These are phyloP conservation scores for Oscheius sp. DNA, from an alignment of 2,888 invertebrate genomes.

Conservation along the genomic window DNA sequence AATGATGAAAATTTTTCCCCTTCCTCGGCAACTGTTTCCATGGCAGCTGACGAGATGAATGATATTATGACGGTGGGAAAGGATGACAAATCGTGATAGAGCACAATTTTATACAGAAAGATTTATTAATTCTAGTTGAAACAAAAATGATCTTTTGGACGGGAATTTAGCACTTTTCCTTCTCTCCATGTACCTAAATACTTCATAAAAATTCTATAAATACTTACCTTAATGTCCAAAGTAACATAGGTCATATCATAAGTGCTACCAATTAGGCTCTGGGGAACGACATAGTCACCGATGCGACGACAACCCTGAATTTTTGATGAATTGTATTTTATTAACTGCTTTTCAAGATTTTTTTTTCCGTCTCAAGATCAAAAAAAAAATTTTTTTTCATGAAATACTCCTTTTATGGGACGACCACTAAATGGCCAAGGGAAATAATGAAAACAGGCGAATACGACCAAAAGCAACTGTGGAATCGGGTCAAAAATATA, in stretches of 20 bases:
- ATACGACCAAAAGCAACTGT: too few species aligned
- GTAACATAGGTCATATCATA: constrained; percentile 60
- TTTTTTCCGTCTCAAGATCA: constrained; percentile 43
- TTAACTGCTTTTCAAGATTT: constrained; percentile 27
- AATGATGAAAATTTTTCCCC: not conserved
- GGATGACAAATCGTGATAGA: constrained; percentile 1
- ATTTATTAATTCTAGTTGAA: not conserved
- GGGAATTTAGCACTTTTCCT: constrained; percentile 51
- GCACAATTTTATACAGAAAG: not conserved
- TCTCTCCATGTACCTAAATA: constrained; percentile 54
- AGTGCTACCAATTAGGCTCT: constrained; percentile 51
- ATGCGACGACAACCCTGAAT: constrained; percentile 47
- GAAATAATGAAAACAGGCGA: too few species aligned
- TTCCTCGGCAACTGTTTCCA: not conserved
- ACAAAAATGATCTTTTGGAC: not conserved
- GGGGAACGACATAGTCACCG: constrained; percentile 48
- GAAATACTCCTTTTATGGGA: too few species aligned
- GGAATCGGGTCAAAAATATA: too few species aligned
- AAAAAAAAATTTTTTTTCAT: too few species aligned
- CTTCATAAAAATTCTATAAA: not conserved
- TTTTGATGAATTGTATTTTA: constrained; percentile 34
- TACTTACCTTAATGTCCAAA: constrained; percentile 51
- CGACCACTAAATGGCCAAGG: too few species aligned
- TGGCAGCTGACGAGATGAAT: not conserved
- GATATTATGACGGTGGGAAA: not conserved